Base-by-base conservation (phyloP, 2,113 vertebrate species). In the Vidua macroura region DNA sequence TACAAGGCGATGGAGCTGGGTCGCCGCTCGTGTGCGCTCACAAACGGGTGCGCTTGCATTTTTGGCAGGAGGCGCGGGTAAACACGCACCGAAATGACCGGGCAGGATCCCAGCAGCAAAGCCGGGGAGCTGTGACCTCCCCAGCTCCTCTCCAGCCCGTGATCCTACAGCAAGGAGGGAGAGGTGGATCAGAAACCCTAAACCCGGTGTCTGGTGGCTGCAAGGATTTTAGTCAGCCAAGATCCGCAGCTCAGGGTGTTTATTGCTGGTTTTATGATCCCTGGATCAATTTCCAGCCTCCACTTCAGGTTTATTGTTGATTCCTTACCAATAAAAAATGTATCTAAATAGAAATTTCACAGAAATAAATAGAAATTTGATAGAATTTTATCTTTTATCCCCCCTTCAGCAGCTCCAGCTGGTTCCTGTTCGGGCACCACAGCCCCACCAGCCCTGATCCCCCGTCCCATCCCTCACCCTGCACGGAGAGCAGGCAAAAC, bases 1-100 rank as follows among this genome's bases (percentile, higher is more conserved):
- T 22, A 15, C 11, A 5, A 21, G 33, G 33, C 1, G 9, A 10
- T 1, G 2, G 52, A 37, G 49, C 16, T 6, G 35, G 10, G 20
- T 51, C 1, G 0, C 28, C 12, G 30, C 3, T 28, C 30, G 11
- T 4, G 3, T 3, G 37, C 6, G 25, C 70, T n/a, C n/a, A 21
- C 15, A 22, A 22, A n/a, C 1, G 5, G 14, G 10, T 5, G 35
- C 3, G 27, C 11, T 2, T 0, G 15, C 23, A 5, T 31, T 28
- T 28, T 48, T 35, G 64, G 20, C 33, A 48, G 30, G 24, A 7
- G 3, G 11, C 1, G 1, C 37, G 22, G n/a, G 48, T 18, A 3
- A 62, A 16, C 28, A n/a, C 0, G 7, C 8, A 8, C 43, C 2
- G 11, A 14, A 21, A 30, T 0, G 11, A 44, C 7, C 13, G 3